Evolutionary conservation across 1,140 invertebrate genomes (phyloP).

Genomic region (Zaprionus nigranus): DNA sequence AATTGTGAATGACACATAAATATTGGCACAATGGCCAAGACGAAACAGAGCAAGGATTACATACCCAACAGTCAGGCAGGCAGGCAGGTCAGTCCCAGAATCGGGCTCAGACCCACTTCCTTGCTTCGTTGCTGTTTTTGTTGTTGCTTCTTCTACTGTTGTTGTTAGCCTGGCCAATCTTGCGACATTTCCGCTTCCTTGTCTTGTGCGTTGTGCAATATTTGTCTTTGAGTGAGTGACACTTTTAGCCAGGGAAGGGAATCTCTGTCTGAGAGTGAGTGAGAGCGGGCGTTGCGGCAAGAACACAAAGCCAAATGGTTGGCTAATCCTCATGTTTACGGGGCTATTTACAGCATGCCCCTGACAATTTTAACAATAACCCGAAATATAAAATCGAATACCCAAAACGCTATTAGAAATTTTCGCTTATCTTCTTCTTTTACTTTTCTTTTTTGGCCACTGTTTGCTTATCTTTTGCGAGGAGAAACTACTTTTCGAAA

Average conservation of each 20-base stretch:
- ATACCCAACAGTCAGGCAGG: slow-evolving; percentile 12
- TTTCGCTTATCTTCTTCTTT: slow-evolving; percentile 2
- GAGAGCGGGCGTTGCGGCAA: slow-evolving; percentile 18
- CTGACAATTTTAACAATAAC: slow-evolving; percentile 78
- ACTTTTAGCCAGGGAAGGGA: slow-evolving; percentile 64
- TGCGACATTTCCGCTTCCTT: slow-evolving; percentile 79
- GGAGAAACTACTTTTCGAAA: slow-evolving; percentile 77
- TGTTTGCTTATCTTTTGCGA: slow-evolving; percentile 73
- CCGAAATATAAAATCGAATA: slow-evolving; percentile 57
- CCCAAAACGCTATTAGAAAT: slow-evolving; percentile 45
- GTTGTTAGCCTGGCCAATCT: slow-evolving; percentile 57
- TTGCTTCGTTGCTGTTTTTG: slow-evolving; percentile 3
- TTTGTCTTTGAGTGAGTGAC: slow-evolving; percentile 80
- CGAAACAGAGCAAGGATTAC: slow-evolving; percentile 64
- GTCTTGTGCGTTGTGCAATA: slow-evolving; percentile 56
- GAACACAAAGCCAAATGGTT: slow-evolving; percentile 58
- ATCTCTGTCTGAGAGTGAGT: not conserved
- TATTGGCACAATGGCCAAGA: slow-evolving; percentile 60
- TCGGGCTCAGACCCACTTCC: slow-evolving; percentile 24
- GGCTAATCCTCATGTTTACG: slow-evolving; percentile 80
- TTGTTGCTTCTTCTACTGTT: slow-evolving; percentile 35
- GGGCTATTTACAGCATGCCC: slow-evolving; percentile 73
- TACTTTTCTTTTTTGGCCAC: slow-evolving; percentile 21
- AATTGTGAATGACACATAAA: slow-evolving; percentile 78
- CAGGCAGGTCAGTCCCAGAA: slow-evolving; percentile 18